Percentiles rank a stretch among this genome's conserved stretches.
Evolutionary conservation across 2,113 vertebrate genomes (phyloP).

Genomic region (Pan paniscus): DNA sequence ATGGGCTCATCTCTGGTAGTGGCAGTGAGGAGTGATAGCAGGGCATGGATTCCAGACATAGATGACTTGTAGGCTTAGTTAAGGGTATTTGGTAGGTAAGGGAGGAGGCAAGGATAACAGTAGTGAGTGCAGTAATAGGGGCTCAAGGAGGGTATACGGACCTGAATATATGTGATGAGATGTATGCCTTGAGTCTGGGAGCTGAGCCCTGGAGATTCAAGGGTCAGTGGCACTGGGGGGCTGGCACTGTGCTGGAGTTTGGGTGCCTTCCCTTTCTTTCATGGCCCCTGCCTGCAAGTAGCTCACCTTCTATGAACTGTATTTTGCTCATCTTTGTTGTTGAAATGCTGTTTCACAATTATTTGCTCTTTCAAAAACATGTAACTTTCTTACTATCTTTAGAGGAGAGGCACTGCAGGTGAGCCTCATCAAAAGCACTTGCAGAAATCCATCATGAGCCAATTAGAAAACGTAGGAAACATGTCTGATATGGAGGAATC

Average conservation of each 20-base stretch:
- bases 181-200: background rate
- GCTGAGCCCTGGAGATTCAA: background rate
- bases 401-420: background rate
- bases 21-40: background rate
- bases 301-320: background rate
- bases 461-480: background rate
- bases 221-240: background rate
- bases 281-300: background rate
- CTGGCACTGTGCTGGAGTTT: background rate
- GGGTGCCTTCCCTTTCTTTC: background rate
- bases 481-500: background rate
- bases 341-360: background rate
- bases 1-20: background rate
- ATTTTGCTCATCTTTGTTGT: background rate
- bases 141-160: background rate
- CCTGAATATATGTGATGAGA: background rate
- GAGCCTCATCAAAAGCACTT: background rate
- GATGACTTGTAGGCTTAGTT: background rate
- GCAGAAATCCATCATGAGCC: background rate
- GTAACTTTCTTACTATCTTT: background rate
- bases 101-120: too few relatives aligned
- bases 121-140: background rate
- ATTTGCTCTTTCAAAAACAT: constrained; percentile 18
- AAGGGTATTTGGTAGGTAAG: background rate
- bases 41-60: background rate